Evolutionary conservation across 2,797 vertebrate genomes (phyloP), one percentile per base, ranked within the genome.

Genomic region (Remorina albescens): DNA sequence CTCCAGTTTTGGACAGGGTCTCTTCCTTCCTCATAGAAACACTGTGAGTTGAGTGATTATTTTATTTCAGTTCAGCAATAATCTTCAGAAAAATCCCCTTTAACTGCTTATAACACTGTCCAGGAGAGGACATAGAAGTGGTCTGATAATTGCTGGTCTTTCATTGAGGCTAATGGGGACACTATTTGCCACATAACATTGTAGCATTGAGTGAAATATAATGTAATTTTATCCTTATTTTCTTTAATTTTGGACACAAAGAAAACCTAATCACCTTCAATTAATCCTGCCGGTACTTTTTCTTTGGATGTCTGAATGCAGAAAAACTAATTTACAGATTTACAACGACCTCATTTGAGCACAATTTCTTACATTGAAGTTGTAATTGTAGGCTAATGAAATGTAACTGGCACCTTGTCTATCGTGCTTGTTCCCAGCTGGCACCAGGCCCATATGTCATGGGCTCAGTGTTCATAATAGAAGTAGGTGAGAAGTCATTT

Each of bases 401-500:
- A n/a, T 46, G 32, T 30, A 19, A 21, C 10, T 21, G 18, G 18
- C 30, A 47, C 8, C 18, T 28, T 64, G 51, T 56, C 1, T 39
- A 0, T n/a, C 39, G 21, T 2, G 67, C 77, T 83, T 67, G 89
- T 71, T 34, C 71, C 70, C 64, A 88, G 58, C 85, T 83, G 87
- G 82, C 80, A 30, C 5, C 23, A 5, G 30, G 65, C 62, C 53
- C 10, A 5, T 64, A 64, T 61, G 74, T 74, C 78, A 88, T 53
- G 70, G 54, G 78, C 59, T 51, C 8, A 2, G 36, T 34, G 82
- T 71, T 90, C 86, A 91, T 87, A 82, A 89, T 87, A 91, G 87
- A 91, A 88, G 86, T 88, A 84, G 90, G 89, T 90, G 87, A 91
- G 73, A 91, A 89, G 86, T 91, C 87, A 82, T 18, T 90, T 88